Percentiles rank a stretch among this genome's conserved stretches.
Evolutionary conservation across 2,888 invertebrate genomes (phyloP).

Genomic region (Auanema freiburgensis): DNA sequence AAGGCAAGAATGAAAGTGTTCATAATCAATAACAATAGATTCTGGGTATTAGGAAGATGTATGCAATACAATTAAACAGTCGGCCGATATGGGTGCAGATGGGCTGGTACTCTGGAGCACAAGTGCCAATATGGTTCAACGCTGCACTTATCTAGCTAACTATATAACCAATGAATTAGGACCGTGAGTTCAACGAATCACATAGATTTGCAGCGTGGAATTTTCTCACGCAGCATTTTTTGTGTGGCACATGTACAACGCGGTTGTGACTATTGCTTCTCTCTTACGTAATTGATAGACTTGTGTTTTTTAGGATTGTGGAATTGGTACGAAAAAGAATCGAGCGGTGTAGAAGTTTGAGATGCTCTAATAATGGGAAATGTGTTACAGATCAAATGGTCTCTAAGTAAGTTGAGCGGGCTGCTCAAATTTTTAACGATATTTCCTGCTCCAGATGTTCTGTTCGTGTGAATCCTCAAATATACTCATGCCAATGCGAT

Average conservation of each 20-base stretch:
- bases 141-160: conserved; percentile 31
- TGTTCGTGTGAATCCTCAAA: background rate
- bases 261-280: too few species aligned
- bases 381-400: too few species aligned
- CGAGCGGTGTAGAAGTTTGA: too few species aligned
- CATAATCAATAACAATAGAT: background rate
- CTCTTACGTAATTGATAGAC: too few species aligned
- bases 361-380: too few species aligned
- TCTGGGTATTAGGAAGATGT: background rate
- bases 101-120: conserved; percentile 51
- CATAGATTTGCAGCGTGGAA: too few species aligned
- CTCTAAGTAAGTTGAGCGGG: too few species aligned
- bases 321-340: too few species aligned
- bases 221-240: too few species aligned
- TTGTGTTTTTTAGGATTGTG: too few species aligned
- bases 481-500: background rate
- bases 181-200: conserved; percentile 2
- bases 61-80: conserved; percentile 1
- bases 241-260: too few species aligned
- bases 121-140: conserved; percentile 29
- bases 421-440: background rate
- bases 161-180: conserved; percentile 22
- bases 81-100: conserved; percentile 31
- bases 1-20: conserved; percentile 16
- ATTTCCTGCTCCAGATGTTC: conserved; percentile 1